A percentile compares a stretch with the other conserved stretches of the same genome.
Evolutionary conservation across 2,797 vertebrate genomes (phyloP).

Genomic region (Liasis olivaceus): DNA sequence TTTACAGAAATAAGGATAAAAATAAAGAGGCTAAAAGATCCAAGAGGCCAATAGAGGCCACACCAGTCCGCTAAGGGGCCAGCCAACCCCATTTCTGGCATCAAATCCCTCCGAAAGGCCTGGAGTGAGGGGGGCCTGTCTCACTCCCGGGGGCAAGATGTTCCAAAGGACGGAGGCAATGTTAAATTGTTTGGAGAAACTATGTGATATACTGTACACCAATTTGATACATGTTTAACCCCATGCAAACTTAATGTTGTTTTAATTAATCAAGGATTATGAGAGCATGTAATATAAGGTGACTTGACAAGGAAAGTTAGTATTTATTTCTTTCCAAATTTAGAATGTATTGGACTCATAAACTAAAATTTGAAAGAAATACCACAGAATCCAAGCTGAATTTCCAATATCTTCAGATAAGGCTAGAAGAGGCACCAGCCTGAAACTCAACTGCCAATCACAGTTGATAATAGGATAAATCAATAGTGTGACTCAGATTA

Average conservation of each 20-base stretch:
- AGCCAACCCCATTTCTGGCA: too few species aligned
- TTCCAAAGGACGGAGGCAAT: background rate
- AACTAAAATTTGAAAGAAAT: background rate
- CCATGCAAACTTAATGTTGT: background rate
- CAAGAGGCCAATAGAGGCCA: too few species aligned
- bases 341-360: background rate
- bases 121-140: too few species aligned
- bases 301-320: background rate
- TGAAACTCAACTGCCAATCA: background rate
- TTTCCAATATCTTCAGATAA: background rate
- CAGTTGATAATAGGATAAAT: background rate
- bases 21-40: too few species aligned
- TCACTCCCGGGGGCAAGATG: too few species aligned
- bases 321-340: background rate
- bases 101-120: too few species aligned
- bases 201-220: background rate
- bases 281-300: background rate
- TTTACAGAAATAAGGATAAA: too few species aligned
- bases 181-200: constrained; percentile 1
- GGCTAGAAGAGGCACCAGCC: background rate
- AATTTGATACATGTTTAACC: constrained; percentile 10
- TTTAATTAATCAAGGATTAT: constrained; percentile 7
- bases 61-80: too few species aligned
- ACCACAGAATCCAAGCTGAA: background rate
- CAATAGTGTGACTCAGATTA: background rate